Evolutionary conservation across 2,113 vertebrate species (phyloP).

Genomic region (Python bivittatus): DNA sequence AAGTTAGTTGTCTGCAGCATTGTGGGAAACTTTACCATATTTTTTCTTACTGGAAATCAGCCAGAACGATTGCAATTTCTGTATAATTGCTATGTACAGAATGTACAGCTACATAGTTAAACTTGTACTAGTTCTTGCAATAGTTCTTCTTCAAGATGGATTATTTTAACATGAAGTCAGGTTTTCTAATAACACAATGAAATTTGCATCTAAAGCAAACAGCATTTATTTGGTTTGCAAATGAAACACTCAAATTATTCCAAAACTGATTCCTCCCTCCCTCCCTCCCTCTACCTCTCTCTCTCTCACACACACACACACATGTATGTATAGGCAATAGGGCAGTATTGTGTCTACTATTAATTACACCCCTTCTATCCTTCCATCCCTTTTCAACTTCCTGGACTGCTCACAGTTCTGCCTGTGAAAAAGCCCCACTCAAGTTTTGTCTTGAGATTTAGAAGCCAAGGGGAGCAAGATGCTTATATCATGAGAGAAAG

Average conservation of each 20-base stretch:
- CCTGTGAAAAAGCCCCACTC: neutral
- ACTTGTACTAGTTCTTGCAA: neutral
- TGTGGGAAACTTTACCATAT: neutral
- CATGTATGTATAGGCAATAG: neutral
- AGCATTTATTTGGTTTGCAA: neutral
- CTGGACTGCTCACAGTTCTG: neutral
- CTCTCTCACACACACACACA: no score
- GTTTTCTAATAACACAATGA: neutral
- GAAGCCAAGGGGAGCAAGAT: neutral
- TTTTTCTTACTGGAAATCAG: constrained; percentile 2
- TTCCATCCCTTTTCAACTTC: neutral
- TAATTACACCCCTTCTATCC: neutral
- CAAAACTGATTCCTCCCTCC: neutral
- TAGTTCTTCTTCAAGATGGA: neutral
- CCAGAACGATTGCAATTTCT: neutral
- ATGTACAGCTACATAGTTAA: neutral
- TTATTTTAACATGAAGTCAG: neutral
- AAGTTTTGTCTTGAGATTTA: neutral
- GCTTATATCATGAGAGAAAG: neutral
- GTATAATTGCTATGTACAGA: neutral
- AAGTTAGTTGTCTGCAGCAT: neutral
- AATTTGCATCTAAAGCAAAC: neutral
- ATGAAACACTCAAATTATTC: neutral
- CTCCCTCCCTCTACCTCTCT: no score
- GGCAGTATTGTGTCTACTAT: neutral